phyloP scores from a whole-genome alignment of 1,140 invertebrate species.

The Megathymus violae region DNA sequence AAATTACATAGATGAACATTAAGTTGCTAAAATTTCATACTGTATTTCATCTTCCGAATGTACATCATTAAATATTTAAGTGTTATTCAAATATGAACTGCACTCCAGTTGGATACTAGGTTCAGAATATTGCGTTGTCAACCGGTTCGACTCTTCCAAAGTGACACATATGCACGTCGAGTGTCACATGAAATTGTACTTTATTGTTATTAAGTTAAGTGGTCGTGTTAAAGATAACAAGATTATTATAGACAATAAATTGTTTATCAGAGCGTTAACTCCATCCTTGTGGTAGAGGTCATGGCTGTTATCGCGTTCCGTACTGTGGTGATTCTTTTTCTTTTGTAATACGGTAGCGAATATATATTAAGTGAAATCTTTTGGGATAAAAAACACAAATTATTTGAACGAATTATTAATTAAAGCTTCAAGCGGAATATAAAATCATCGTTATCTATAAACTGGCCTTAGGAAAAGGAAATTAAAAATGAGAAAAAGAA shows the following conservation, averaged over 20 bases:
- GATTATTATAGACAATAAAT: slow-evolving; percentile 28
- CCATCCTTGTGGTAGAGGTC: slow-evolving; percentile 25
- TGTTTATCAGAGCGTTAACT: slow-evolving; percentile 33
- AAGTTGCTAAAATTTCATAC: no score
- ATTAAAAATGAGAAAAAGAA: no score
- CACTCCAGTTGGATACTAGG: background rate
- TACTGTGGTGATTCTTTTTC: slow-evolving; percentile 9
- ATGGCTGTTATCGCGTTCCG: slow-evolving; percentile 9
- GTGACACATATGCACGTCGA: background rate
- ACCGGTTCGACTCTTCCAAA: background rate
- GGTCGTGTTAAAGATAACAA: background rate
- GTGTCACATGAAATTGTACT: background rate
- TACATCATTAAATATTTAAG: no score
- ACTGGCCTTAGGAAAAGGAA: background rate
- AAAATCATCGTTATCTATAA: no score
- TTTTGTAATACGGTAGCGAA: background rate
- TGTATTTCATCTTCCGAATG: no score
- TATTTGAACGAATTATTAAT: background rate
- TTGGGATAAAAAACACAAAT: background rate
- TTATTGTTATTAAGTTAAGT: background rate
- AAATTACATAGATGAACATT: no score
- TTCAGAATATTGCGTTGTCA: background rate
- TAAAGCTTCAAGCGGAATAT: background rate
- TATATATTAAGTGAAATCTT: background rate
- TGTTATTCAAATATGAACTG: background rate